Base-by-base conservation (phyloP, 2,797 vertebrate genomes). In the Cyprinodon diabolis region DNA sequence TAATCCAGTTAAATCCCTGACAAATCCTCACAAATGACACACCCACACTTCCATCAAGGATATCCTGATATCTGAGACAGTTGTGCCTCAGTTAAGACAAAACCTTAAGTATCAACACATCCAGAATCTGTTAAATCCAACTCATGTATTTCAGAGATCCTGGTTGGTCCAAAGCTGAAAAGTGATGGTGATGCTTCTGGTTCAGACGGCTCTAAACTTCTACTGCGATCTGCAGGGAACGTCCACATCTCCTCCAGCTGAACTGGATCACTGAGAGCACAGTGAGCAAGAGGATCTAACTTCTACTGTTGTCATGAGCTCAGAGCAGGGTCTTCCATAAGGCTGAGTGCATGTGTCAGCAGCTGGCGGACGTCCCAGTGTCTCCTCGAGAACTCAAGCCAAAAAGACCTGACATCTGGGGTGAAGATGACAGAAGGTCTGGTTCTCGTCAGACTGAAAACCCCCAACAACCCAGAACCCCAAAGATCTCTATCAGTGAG, bases 61-160 rank as follows among this genome's bases (percentile, higher is more conserved):
- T 90, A 87, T 87, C 79, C 75, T 55, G 47, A 80, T 66, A 78
- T 89, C 84, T 76, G 85, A 90, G 80, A 48, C 85, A 81, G 78
- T 62, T 0, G 79, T 57, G 69, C 80, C 72, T 79, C 25, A 4
- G 71, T 60, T 85, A 75, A 80, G 0, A 66, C 78, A 86, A 81
- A 78, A 23, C 72, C 45, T 47, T 21, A 74, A 82, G 57, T 63
- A 83, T 84, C 75, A 75, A 69, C 68, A 74, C 75, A 74, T 77
- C 86, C 83, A 55, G 73, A 74, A 70, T 68, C 66, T 40, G 75
- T 5, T 57, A 52, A 25, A 62, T 71, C 66, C 62, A 63, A 57
- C 48, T 0, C 40, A 49, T 71, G 58, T 21, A 58, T 63, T 67
- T 74, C 7, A 4, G 60, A 76, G 66, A 52, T 72, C 72, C 79